phyloP scores from a whole-genome alignment of 2,113 vertebrate genomes.

The Petroica traversi region DNA sequence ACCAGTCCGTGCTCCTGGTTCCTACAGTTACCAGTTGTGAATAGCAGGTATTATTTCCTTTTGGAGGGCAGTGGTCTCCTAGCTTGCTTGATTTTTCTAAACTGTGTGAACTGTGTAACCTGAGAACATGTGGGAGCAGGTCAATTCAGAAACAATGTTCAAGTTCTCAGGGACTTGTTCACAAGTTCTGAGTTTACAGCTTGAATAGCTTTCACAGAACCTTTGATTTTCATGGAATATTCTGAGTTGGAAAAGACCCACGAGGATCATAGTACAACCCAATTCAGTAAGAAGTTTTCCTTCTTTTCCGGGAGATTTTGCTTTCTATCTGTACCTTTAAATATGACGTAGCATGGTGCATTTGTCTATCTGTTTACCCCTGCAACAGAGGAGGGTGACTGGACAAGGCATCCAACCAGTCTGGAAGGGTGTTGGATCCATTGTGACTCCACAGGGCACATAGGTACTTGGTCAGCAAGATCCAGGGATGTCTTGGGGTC shows the following conservation, averaged over 20 bases:
- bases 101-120: neutral
- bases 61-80: neutral
- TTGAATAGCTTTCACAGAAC: neutral
- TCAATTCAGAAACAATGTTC: neutral
- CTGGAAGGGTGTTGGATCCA: neutral
- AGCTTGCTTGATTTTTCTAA: neutral
- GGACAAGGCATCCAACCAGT: neutral
- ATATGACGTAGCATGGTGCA: accelerated
- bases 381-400: neutral
- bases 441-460: neutral
- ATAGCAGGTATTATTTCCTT: neutral
- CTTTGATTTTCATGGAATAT: neutral
- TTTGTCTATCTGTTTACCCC: neutral
- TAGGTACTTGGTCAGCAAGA: neutral
- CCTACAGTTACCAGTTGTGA: neutral
- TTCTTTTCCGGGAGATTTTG: neutral
- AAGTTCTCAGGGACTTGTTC: accelerated
- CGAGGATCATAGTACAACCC: neutral
- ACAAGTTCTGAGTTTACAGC: neutral
- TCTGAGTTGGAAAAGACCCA: neutral
- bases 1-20: neutral
- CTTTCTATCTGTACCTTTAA: neutral
- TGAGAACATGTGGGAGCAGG: neutral
- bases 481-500: neutral
- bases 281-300: neutral